phyloP scores from a whole-genome alignment of 1,140 invertebrate genomes.

The Zaprionus taronus region DNA sequence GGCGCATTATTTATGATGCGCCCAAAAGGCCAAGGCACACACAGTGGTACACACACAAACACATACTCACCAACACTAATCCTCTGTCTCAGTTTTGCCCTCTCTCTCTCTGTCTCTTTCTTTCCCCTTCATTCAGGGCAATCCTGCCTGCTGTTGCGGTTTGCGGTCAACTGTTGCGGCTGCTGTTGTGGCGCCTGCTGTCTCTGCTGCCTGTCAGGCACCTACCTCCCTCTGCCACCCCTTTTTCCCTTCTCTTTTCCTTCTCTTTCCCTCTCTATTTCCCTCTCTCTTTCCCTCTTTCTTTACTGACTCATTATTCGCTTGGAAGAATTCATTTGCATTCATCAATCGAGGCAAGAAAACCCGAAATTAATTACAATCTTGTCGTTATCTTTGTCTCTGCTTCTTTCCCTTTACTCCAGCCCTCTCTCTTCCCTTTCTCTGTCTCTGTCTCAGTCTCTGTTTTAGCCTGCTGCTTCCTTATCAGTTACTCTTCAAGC shows the following conservation, averaged over 20 bases:
- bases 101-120: neutral
- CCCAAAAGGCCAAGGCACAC: slow-evolving; percentile 25
- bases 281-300: neutral
- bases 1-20: slow-evolving; percentile 69
- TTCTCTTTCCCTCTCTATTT: no score
- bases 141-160: slow-evolving; percentile 58
- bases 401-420: slow-evolving; percentile 36
- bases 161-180: slow-evolving; percentile 50
- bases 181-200: slow-evolving; percentile 38
- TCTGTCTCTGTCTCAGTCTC: neutral
- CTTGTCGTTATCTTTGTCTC: slow-evolving; percentile 30
- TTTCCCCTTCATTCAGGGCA: slow-evolving; percentile 1
- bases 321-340: slow-evolving; percentile 71
- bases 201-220: neutral
- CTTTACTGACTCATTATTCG: slow-evolving; percentile 55
- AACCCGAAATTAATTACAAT: slow-evolving; percentile 72
- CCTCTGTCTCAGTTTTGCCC: neutral
- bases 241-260: neutral
- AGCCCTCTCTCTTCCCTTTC: neutral
- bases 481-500: slow-evolving; percentile 27
- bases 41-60: neutral
- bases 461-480: slow-evolving; percentile 1
- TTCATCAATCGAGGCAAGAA: slow-evolving; percentile 49
- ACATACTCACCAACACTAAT: slow-evolving; percentile 10
- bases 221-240: neutral